Percentiles rank a stretch among this genome's conserved stretches.
These are phyloP conservation scores for Tiliqua scincoides DNA, from an alignment of 2,113 vertebrate genomes.

Conservation along the genomic window DNA sequence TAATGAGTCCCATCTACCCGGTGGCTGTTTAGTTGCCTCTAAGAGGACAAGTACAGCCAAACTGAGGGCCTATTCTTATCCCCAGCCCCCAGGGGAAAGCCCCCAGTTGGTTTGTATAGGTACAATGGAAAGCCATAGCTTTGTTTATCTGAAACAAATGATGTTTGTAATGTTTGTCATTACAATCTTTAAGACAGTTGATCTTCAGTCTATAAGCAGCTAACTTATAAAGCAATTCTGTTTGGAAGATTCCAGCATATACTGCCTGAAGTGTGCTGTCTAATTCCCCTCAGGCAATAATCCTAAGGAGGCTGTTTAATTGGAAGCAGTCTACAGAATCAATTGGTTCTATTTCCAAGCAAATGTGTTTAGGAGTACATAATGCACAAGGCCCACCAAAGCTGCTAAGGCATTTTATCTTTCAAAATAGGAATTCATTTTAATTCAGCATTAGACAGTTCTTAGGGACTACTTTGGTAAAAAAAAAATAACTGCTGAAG, in stretches of 20 bases:
- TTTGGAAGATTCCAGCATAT: not conserved
- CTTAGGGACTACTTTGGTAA: not conserved
- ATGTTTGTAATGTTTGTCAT: too few relatives aligned
- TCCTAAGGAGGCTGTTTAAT: not conserved
- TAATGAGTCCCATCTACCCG: too few relatives aligned
- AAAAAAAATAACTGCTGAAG: constrained; percentile 34
- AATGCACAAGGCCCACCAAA: not conserved
- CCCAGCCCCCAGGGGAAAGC: too few relatives aligned
- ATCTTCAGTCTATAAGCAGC: not conserved
- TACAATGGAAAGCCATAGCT: too few relatives aligned
- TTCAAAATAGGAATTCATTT: not conserved
- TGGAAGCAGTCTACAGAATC: not conserved
- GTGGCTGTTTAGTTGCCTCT: too few relatives aligned
- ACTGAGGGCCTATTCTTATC: too few relatives aligned
- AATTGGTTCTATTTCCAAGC: constrained; percentile 5
- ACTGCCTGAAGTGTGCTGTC: not conserved
- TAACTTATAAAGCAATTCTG: not conserved
- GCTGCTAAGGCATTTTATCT: not conserved
- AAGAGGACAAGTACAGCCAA: too few relatives aligned
- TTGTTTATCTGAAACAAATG: too few relatives aligned
- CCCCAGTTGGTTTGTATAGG: too few relatives aligned
- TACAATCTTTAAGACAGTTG: not conserved
- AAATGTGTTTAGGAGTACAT: not conserved
- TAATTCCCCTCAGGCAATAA: not conserved
- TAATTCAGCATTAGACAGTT: not conserved